These are phyloP conservation scores for Eulemur rubriventer DNA, from an alignment of 2,797 vertebrate genomes.

Conservation along the genomic window DNA sequence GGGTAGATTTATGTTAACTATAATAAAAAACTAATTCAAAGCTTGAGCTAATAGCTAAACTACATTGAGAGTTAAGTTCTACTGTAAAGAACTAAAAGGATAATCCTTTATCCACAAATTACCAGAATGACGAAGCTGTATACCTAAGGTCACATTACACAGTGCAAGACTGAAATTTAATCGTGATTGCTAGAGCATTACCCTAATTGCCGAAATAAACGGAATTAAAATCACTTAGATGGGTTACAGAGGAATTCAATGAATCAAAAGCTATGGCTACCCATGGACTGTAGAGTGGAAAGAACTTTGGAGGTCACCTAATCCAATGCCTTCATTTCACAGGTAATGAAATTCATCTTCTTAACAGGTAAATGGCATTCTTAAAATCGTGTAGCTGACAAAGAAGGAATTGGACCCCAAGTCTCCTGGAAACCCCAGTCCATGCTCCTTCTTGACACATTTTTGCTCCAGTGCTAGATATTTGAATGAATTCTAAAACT, in stretches of 20 bases:
- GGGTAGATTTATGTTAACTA: constrained; percentile 34
- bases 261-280: background rate
- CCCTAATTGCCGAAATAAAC: constrained; percentile 23
- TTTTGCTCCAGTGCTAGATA: background rate
- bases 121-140: constrained; percentile 40
- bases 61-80: constrained; percentile 14
- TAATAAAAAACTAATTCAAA: constrained; percentile 46
- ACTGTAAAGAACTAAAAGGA: constrained; percentile 39
- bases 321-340: background rate
- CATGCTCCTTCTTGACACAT: background rate
- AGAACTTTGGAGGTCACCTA: background rate
- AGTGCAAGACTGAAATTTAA: constrained; percentile 51
- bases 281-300: background rate
- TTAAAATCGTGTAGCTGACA: background rate
- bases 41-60: background rate
- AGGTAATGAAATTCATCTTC: background rate
- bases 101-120: constrained; percentile 59
- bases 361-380: background rate
- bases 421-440: background rate
- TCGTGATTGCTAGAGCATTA: background rate
- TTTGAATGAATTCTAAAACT: constrained; percentile 6
- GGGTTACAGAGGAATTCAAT: background rate
- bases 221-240: constrained; percentile 46
- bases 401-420: background rate
- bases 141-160: constrained; percentile 40